Evolutionary conservation across 2,888 invertebrate species (phyloP), one percentile per base, ranked within the genome.

Genomic region (Rhogogaster chlorosoma): DNA sequence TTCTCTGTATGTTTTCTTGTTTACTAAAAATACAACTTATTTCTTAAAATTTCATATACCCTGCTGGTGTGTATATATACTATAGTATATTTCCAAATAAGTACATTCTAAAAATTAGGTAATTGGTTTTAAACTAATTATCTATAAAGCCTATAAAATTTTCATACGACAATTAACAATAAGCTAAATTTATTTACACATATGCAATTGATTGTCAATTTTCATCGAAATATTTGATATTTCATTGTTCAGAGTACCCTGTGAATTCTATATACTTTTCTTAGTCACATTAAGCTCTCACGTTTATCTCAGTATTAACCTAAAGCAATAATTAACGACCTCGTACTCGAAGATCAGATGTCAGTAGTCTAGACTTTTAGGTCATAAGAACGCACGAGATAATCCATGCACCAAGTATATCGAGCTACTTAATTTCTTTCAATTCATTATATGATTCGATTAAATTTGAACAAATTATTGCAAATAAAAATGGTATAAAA

Each of bases 211-310:
- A 53, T 77, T 15, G 45, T 77, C 53, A 53, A 49, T 53, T 18
- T 22, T 53, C 0, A 53, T 77, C 45, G 70, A 83, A 83, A 83
- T 67, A 83, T 83, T 83, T 70, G 67, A 83, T 83, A 83, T 83
- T 67, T 45, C 83, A 18, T 32, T 42, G 32, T 10, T 10, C n/a
- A 42, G 49, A 64, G 67, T 83, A 83, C 83, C 64, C 83, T 83
- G 83, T 26, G 26, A 26, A 61, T 61, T 61, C 12, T 61, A 4
- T 26, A 26, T 26, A 61, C 4, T 22, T 70, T 36, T 15, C 9
- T 70, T 36, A 70, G n/a, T 36, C 70, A 70, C 12, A 70, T 32
- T 70, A n/a, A 71, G 42, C 71, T 73, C 71, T 73, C 71, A 42
- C 42, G 42, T 73, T 42, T 73, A 22, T 22, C 10, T 42, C 53